Base-by-base conservation (phyloP, 2,113 vertebrate genomes). In the Hyaena hyaena region DNA sequence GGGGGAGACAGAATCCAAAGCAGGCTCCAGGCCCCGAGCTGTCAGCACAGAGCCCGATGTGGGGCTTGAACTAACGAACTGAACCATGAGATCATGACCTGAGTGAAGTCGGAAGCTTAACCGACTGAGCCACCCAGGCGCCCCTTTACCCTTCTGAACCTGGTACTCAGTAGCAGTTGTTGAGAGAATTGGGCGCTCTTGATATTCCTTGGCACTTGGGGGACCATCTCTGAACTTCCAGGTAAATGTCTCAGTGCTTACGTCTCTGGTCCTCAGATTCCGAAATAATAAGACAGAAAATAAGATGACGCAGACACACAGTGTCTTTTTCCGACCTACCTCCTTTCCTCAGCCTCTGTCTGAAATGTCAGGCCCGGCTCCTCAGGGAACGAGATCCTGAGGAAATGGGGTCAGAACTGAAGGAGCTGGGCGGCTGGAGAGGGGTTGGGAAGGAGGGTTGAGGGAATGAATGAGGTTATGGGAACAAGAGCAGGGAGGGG, bases 371-470 rank as follows among this genome's bases (percentile, higher is more conserved):
- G 96, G 96, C 92, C 76, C 17, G 0, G 83, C 66, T 97, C 98
- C 97, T 97, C 90, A n/a, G 98, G 97, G 97, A 98, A 97, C 1
- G 26, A 98, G 95, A 98, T 97, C 96, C 93, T 97, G 83, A 98
- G 95, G 96, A 98, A 98, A 98, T 84, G 98, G 97, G 98, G 98
- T 98, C 98, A 98, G 97, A 93, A 68, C 97, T 63, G 48, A 95
- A 97, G 97, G 97, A 97, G 93, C 74, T 61, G 95, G 92, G 84
- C 95, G 93, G 83, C 69, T 65, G 61, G 93, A 96, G 96, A 92
- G 90, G 95, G 87, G 90, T 16, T 81, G 92, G 93, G 87, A 97
- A 98, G 93, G 96, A 96, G 92, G 68, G 71, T 53, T 76, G 90
- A 93, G 39, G 96, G 90, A 96, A 97, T 68, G 96, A 98, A 98